Evolutionary conservation across 2,113 vertebrate genomes (phyloP), one percentile per base, ranked within the genome.

Genomic region (Petaurus breviceps): DNA sequence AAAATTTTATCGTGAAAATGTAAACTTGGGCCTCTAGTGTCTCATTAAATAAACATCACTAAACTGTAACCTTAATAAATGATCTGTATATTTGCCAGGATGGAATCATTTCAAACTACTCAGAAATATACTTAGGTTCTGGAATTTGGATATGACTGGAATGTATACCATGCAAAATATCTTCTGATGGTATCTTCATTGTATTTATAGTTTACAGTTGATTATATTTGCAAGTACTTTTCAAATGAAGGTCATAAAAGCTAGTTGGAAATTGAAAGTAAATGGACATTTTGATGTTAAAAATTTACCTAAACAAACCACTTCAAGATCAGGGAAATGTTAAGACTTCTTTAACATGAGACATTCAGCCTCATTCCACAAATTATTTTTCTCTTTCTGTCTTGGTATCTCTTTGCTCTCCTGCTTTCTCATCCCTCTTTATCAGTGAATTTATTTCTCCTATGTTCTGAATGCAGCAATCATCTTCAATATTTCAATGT

Each of bases 271-370:
- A 77, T n/a, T 7, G 31, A 77, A 77, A 77, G 4, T 5, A 77
- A 77, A n/a, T 77, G 61, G 4, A 37, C 12, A 77, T 19, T n/a
- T n/a, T 77, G 37, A n/a, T n/a, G 61, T 77, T 61, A 61, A 95
- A 97, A 98, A 91, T 96, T 98, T 98, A 97, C 94, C 94, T 95
- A 98, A 97, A 96, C 90, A 93, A 97, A 95, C 61, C 25, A 84
- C 97, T 97, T 97, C n/a, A 96, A 98, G 97, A 96, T 0, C 1
- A 93, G 94, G 93, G 93, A 97, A 97, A 97, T 96, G 92, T 96
- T 92, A 91, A 90, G 92, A 47, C 94, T 46, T 96, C 91, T 91
- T 53, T 91, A 6, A 53, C 89, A 50, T 77, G 68, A 90, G 92
- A 93, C 9, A 28, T 90, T 90, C 2, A 49, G 26, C 49, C 2